These are phyloP conservation scores for Trissoscelio sp. DNA, from an alignment of 2,888 invertebrate genomes.

Conservation along the genomic window DNA sequence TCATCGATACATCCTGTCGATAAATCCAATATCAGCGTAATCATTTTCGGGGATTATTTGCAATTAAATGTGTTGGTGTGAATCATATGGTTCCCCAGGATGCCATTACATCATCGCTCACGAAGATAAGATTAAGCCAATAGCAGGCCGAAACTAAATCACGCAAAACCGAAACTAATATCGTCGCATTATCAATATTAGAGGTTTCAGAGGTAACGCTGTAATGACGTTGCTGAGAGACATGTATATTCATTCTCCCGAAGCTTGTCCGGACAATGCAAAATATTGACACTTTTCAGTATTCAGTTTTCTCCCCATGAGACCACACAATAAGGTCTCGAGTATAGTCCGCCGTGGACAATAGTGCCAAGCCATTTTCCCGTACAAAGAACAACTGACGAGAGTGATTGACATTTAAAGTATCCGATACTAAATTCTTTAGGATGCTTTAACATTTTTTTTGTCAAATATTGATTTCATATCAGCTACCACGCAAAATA, in stretches of 20 bases:
- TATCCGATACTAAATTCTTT: constrained; percentile 26
- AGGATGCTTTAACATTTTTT: too few relatives aligned
- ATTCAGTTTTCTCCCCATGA: constrained; percentile 51
- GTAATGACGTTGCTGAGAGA: constrained; percentile 21
- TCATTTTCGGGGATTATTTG: constrained; percentile 16
- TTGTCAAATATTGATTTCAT: too few relatives aligned
- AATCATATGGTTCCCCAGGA: not conserved
- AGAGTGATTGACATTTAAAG: constrained; percentile 45
- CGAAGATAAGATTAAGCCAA: constrained; percentile 26
- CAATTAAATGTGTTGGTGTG: constrained; percentile 3
- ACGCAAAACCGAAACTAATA: constrained; percentile 28
- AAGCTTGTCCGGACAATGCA: constrained; percentile 14
- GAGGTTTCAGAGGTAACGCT: constrained; percentile 14
- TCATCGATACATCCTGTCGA: not conserved
- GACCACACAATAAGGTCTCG: constrained; percentile 52
- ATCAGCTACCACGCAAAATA: too few relatives aligned
- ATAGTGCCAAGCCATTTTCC: constrained; percentile 43
- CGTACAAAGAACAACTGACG: constrained; percentile 43
- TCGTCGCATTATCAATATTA: constrained; percentile 22
- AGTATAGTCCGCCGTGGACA: constrained; percentile 30
- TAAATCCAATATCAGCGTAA: not conserved
- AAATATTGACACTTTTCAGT: constrained; percentile 58
- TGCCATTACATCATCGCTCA: constrained; percentile 10
- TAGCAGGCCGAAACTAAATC: constrained; percentile 23
- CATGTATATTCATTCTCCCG: constrained; percentile 30